Conservation (phyloP, 2,888 invertebrate species). For the Phortica okadai region DNA sequence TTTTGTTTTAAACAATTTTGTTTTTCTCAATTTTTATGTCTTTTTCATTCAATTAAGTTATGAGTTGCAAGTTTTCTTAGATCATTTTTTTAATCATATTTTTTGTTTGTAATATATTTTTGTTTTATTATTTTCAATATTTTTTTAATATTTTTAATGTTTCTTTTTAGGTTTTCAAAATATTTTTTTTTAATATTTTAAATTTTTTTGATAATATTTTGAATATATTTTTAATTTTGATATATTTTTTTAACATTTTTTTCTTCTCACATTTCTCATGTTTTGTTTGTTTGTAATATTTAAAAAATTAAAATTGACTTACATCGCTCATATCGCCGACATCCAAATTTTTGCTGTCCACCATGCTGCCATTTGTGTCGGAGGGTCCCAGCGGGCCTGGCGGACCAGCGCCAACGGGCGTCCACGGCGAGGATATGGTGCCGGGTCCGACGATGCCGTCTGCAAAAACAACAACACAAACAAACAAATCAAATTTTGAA, state of each 20-base stretch:
- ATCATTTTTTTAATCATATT: too few species aligned
- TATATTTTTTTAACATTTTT: not conserved
- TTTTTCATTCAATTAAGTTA: too few species aligned
- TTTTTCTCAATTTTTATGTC: too few species aligned
- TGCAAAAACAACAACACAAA: conserved; percentile 72
- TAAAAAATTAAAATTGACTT: conserved; percentile 73
- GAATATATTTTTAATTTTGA: too few species aligned
- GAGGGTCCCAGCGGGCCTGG: conserved; percentile 80
- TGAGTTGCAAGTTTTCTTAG: too few species aligned
- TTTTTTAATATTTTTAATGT: not conserved
- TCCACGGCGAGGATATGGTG: conserved; percentile 98
- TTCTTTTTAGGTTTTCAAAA: not conserved
- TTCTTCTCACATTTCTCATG: not conserved
- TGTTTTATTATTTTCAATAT: not conserved
- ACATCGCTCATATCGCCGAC: conserved; percentile 94
- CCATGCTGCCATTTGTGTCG: conserved; percentile 94
- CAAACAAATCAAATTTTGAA: not conserved
- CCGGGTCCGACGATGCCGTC: conserved; percentile 87
- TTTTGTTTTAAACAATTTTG: too few species aligned
- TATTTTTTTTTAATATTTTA: too few species aligned
- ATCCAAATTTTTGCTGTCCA: conserved; percentile 93
- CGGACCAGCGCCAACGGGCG: conserved; percentile 90
- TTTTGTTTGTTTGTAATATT: not conserved
- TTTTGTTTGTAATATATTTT: too few species aligned
- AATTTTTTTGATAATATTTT: too few species aligned